Evolutionary conservation across 1,140 invertebrate species (phyloP).

Genomic region (Tetramorium simillimum): DNA sequence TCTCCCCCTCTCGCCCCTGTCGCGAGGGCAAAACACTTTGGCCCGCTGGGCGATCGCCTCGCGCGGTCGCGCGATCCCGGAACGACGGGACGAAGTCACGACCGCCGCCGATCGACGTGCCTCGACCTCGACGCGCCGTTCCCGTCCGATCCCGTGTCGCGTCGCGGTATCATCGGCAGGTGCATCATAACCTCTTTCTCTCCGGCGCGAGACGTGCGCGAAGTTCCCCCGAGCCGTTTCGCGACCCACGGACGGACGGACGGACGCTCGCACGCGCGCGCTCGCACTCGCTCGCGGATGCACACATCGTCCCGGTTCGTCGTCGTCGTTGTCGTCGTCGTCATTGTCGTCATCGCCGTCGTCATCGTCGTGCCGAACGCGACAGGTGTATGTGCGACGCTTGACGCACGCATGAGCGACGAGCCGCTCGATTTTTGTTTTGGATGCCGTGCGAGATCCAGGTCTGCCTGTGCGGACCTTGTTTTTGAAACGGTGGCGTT

Average conservation of each 20-base stretch:
- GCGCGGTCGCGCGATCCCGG: slow-evolving; percentile 11
- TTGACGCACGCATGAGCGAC: too few species aligned
- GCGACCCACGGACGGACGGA: not conserved
- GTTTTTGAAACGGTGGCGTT: too few species aligned
- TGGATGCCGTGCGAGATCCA: too few species aligned
- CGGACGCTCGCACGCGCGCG: not conserved
- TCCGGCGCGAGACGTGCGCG: not conserved
- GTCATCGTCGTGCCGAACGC: not conserved
- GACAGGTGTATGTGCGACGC: slow-evolving; percentile 9
- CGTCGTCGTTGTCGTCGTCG: not conserved
- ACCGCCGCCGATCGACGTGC: not conserved
- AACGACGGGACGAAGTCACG: not conserved
- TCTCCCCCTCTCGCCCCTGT: not conserved
- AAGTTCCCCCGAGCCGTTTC: slow-evolving; percentile 31
- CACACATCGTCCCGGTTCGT: not conserved
- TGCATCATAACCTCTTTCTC: slow-evolving; percentile 68
- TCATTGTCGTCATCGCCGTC: not conserved
- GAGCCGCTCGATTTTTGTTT: too few species aligned
- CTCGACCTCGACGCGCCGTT: not conserved
- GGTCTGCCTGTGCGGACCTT: too few species aligned
- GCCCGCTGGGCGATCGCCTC: slow-evolving; percentile 30
- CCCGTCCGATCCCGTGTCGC: not conserved
- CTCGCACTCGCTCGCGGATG: not conserved
- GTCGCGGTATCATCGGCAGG: slow-evolving; percentile 24
- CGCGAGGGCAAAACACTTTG: slow-evolving; percentile 14